Base-by-base conservation (phyloP, 2,888 invertebrate genomes). In the Drosophila kanekoi region DNA sequence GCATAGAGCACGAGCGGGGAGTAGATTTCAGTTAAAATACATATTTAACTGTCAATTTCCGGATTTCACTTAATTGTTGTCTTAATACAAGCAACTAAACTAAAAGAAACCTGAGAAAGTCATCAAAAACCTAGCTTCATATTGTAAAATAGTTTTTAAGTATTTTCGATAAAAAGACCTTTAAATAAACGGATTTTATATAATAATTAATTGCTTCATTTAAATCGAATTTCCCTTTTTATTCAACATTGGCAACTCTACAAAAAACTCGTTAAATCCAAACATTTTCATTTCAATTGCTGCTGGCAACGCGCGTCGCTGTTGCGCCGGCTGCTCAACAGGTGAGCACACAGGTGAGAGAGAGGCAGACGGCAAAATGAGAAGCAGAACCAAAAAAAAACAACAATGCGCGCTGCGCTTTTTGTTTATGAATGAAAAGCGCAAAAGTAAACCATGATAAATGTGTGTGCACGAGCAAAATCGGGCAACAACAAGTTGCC, bases 381-480 rank as follows among this genome's bases (percentile, higher is more conserved):
- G 9, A 44, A 10, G 28, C 38, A 14, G 11, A 54, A 37, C 35
- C 44, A 28, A 10, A 44, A 13, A 32, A 52, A 49, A 32, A 79
- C 62, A 68, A 84, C 59, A 72, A 65, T 53, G 64, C 60, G 37
- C 33, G 58, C 75, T 71, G 71, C 43, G 65, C 76, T 82, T 82
- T 82, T 87, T 87, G 82, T 83, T 83, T 83, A 83, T 87, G 87
- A 83, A 83, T 87, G 85, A 81, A 87, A 81, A 65, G 68, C 72
- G 76, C 84, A 83, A 77, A 82, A 72, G 82, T 65, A 72, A 87
- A 70, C 56, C 32, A 54, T 76, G 82, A 87, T 82, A 82, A 87
- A 82, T 58, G 67, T 67, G 71, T 77, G 87, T 72, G 62, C 53
- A 71, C 56, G 64, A 57, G 66, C 70, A 67, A 67, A 66, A 79